Conservation (phyloP, 2,113 vertebrate species). For the Jacana jacana region DNA sequence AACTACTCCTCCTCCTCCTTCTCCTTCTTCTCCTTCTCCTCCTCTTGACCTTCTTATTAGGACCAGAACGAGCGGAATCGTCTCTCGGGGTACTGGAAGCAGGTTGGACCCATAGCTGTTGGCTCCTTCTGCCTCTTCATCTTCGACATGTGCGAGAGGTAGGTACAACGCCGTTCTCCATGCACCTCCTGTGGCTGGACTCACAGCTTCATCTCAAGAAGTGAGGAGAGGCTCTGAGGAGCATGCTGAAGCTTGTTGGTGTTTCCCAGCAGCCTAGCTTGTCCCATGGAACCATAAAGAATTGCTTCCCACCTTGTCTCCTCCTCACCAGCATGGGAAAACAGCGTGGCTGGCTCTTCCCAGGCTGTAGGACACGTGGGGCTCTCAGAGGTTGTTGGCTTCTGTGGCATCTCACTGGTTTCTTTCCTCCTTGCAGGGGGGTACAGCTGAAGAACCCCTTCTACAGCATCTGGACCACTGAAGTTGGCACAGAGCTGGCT, state of each 20-base stretch:
- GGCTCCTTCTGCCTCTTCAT: slow-evolving; percentile 97
- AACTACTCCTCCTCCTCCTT: background rate
- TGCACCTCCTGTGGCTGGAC: background rate
- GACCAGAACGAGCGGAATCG: slow-evolving; percentile 93
- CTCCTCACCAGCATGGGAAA: fast-evolving
- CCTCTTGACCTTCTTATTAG: slow-evolving; percentile 55
- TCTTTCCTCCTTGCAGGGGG: slow-evolving; percentile 78
- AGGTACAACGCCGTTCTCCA: background rate
- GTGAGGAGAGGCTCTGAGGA: background rate
- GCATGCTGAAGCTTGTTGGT: background rate
- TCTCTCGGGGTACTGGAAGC: slow-evolving; percentile 96
- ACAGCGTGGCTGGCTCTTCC: background rate
- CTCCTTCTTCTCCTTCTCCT: too few species aligned
- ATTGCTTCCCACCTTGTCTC: background rate
- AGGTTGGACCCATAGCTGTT: slow-evolving; percentile 93
- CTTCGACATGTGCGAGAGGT: slow-evolving; percentile 99
- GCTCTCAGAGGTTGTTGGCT: background rate
- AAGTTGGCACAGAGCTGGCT: slow-evolving; percentile 91
- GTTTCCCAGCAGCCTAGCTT: fast-evolving
- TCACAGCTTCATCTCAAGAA: background rate
- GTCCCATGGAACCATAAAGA: background rate
- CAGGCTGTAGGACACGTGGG: background rate
- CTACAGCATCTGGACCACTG: slow-evolving; percentile 97
- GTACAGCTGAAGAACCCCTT: slow-evolving; percentile 97
- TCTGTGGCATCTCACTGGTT: background rate